These are phyloP conservation scores for Spodoptera littoralis DNA, from an alignment of 2,888 invertebrate species.

Conservation along the genomic window DNA sequence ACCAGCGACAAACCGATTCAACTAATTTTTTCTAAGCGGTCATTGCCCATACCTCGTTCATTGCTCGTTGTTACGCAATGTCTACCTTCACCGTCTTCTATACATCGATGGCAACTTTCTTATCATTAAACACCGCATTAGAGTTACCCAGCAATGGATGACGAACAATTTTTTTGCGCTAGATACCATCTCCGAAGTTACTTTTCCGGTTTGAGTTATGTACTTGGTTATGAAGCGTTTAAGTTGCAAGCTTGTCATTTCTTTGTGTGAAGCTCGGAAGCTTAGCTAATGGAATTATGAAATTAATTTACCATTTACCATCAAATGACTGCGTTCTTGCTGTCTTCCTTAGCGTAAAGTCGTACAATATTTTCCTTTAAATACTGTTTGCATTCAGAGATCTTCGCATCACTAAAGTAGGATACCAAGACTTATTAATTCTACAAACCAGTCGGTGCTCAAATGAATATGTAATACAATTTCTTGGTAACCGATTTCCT, in stretches of 20 bases:
- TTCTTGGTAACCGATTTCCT: conserved; percentile 39
- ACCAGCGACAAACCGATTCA: conserved; percentile 54
- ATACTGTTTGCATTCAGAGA: too few relatives aligned
- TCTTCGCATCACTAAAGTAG: too few relatives aligned
- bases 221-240: conserved; percentile 41
- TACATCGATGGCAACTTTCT: conserved; percentile 50
- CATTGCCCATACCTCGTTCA: conserved; percentile 66
- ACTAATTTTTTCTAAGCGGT: conserved; percentile 66
- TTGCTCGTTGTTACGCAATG: conserved; percentile 64
- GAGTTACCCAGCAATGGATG: conserved; percentile 31
- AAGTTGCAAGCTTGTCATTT: conserved; percentile 20
- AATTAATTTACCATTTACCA: too few relatives aligned
- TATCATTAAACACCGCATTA: background rate
- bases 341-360: too few relatives aligned
- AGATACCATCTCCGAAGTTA: conserved; percentile 47
- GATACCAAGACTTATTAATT: conserved; percentile 6
- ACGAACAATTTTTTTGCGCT: conserved; percentile 46
- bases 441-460: conserved; percentile 5
- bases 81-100: conserved; percentile 45
- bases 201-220: conserved; percentile 65
- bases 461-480: conserved; percentile 8
- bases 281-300: conserved; percentile 2
- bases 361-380: too few relatives aligned
- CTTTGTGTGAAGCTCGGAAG: conserved; percentile 7
- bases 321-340: too few relatives aligned